Evolutionary conservation across 2,113 vertebrate species (phyloP).

Genomic region (Amphiprion ocellaris): DNA sequence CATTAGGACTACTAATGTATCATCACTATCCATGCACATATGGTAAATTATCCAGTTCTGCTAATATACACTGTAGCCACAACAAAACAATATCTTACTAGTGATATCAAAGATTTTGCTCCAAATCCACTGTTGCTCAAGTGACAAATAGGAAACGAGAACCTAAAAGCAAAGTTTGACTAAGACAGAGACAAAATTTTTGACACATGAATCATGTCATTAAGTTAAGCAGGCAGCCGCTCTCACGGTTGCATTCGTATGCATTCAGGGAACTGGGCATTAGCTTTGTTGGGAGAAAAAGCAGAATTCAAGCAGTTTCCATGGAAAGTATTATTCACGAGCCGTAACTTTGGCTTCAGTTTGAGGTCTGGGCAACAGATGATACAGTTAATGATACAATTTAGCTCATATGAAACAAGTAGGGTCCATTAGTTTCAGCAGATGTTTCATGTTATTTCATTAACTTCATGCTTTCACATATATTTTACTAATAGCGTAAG

Average conservation of each 20-base stretch:
- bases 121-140: background rate
- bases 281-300: slow-evolving; percentile 31
- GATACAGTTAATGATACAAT: slow-evolving; percentile 40
- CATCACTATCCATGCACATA: too few species aligned
- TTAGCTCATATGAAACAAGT: slow-evolving; percentile 39
- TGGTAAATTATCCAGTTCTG: too few species aligned
- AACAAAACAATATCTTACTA: too few species aligned
- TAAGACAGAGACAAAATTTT: background rate
- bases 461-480: slow-evolving; percentile 25
- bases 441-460: slow-evolving; percentile 50
- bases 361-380: slow-evolving; percentile 63
- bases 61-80: too few species aligned
- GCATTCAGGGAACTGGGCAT: slow-evolving; percentile 44
- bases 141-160: background rate
- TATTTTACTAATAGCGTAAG: background rate
- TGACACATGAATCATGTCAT: slow-evolving; percentile 34
- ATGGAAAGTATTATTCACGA: slow-evolving; percentile 67
- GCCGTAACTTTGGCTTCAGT: slow-evolving; percentile 52
- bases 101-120: background rate
- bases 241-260: slow-evolving; percentile 42
- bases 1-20: too few species aligned
- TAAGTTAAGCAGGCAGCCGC: background rate
- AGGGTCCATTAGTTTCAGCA: slow-evolving; percentile 31
- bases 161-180: background rate
- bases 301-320: slow-evolving; percentile 51